Conservation (phyloP, 1,140 invertebrate genomes). For the Chionoecetes opilio region DNA sequence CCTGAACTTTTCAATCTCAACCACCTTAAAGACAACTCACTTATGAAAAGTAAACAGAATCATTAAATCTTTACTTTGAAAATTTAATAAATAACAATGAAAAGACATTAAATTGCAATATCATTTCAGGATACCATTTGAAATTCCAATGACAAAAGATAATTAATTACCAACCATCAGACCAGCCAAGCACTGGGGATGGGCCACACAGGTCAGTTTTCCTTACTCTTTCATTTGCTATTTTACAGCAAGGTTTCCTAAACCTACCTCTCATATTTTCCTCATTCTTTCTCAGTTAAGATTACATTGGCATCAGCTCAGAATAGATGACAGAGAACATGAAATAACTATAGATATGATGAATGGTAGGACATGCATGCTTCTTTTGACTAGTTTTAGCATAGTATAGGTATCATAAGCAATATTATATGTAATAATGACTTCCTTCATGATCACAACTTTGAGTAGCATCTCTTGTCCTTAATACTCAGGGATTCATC, state of each 20-base stretch:
- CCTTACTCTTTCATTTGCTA: neutral
- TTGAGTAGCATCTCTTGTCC: neutral
- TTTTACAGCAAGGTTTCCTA: neutral
- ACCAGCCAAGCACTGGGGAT: neutral
- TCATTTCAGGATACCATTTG: neutral
- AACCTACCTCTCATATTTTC: too few species aligned
- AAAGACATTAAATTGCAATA: too few species aligned
- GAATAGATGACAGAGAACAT: neutral
- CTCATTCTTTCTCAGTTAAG: neutral
- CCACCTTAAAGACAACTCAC: neutral
- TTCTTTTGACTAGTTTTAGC: neutral
- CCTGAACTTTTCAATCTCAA: neutral
- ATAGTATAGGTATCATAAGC: neutral
- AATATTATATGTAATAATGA: neutral
- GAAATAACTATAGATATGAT: neutral
- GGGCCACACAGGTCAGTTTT: neutral
- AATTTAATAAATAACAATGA: neutral
- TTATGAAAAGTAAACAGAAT: too few species aligned
- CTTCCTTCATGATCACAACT: neutral
- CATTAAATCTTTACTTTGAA: neutral
- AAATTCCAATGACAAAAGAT: neutral
- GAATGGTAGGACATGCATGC: neutral
- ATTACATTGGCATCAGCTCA: neutral
- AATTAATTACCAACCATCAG: neutral
- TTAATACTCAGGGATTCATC: neutral